Evolutionary conservation across 2,797 vertebrate genomes (phyloP), one percentile per base, ranked within the genome.

Genomic region (Scomberomorus guttatus): DNA sequence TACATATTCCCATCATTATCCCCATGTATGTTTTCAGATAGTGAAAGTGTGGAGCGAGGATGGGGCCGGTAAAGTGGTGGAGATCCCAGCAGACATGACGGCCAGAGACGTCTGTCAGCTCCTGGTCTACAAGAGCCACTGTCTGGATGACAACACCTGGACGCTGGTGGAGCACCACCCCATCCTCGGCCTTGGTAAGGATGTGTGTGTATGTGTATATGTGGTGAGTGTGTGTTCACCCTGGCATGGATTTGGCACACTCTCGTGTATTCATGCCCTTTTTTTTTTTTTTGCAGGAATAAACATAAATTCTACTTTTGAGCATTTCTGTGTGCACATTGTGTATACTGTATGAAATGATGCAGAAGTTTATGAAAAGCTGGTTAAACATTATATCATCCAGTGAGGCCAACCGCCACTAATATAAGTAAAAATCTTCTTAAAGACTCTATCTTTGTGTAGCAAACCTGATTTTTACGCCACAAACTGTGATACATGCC

Each of bases 21-120:
- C 44, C 37, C 24, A 1, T 82, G 48, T 80, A 57, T 82, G 46
- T 83, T 94, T 95, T 93, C 95, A 99, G 98, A 97, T 98, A 87
- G 96, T 99, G 85, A 99, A 97, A 94, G 95, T 99, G 94, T 99
- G 97, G 92, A 97, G 97, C 76, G 98, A 99, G 94, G 98, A 99
- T 93, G 98, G 98, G 65, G 97, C 97, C 11, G 96, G 97, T 88
- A 99, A 97, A 94, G 96, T 98, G 92, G 95, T 99, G 95, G 98
- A 99, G 95, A 97, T 99, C 87, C 96, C 96, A 8, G 95, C 96
- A n/a, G 96, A 98, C 93, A 98, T 98, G 97, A 98, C 96, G 1
- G 96, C 97, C 86, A 96, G 97, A 89, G 98, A 99, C 80, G 95
- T 99, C 90, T 99, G 98, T 92, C 98, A 99, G 93, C 90, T 98